Evolutionary conservation across 1,140 invertebrate species (phyloP), one percentile per base, ranked within the genome.

Genomic region (Aplysia californica): DNA sequence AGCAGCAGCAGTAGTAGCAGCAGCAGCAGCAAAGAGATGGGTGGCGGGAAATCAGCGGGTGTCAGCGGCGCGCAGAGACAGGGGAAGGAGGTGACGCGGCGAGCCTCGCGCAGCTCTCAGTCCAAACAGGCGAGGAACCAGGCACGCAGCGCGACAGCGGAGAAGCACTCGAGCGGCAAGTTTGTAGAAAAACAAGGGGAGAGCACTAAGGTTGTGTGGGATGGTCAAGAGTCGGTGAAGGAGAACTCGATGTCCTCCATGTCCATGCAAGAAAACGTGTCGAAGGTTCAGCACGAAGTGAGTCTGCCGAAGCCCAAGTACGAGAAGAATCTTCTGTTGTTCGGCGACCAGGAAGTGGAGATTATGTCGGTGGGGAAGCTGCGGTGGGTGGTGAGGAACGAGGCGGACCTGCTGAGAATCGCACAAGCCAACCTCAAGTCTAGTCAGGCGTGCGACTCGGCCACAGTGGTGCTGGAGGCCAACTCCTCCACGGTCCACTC

Each of bases 321-420:
- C 75, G 83, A 84, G 59, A 83, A 83, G 75, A 80, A 88, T 68
- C 80, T 87, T 65, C 75, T 88, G 21, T 70, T 88, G 5, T 85
- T 88, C 79, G 84, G 83, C 69, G 85, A 84, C 35, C 83, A 85
- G 55, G 85, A 86, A 65, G 76, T 87, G n/a, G 87, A 88, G 78
- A 88, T 88, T 29, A 86, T 88, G 33, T 84, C 84, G 55, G 87
- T 88, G 4, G 87, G 84, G 18, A 86, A 85, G 65, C 83, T 86
- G 55, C 82, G 84, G 33, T 88, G 87, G 87, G 84, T 88, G 76
- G 84, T 87, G 0, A 78, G 85, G 55, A 87, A 88, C 77, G 87
- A 88, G 64, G 67, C 81, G 33, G 84, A 87, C 69, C 66, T 87
- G 26, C 41, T 75, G 39, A 18, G 72, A 21, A 75, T 75, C 23